These are phyloP conservation scores for Falco naumanni DNA, from an alignment of 2,797 vertebrate species.

Conservation along the genomic window DNA sequence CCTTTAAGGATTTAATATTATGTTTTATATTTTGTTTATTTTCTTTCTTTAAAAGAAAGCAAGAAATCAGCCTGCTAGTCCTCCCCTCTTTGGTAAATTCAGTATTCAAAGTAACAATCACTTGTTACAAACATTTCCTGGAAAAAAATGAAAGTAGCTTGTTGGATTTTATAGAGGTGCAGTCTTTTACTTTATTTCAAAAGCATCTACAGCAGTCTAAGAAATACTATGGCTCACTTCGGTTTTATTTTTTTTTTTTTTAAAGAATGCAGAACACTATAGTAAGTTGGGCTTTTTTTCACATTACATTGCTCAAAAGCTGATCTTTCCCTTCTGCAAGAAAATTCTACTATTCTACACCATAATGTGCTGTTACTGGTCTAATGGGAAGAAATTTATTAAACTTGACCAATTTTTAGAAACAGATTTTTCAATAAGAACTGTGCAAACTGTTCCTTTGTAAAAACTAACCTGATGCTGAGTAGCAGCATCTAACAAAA, in stretches of 20 bases:
- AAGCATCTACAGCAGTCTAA: background rate
- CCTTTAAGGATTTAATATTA: background rate
- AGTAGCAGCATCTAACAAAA: background rate
- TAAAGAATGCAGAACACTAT: background rate
- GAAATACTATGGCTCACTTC: background rate
- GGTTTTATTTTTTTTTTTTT: background rate
- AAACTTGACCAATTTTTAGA: background rate
- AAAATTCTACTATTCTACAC: background rate
- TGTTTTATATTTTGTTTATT: background rate
- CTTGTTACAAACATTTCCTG: background rate
- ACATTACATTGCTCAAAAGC: background rate
- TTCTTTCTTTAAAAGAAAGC: background rate
- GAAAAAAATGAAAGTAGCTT: background rate
- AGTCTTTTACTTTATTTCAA: background rate
- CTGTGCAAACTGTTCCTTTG: background rate
- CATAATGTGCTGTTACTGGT: background rate
- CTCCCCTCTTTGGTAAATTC: background rate
- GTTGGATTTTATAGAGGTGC: background rate
- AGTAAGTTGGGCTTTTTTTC: background rate
- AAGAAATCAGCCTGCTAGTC: background rate
- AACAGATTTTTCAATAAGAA: background rate
- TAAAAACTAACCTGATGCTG: background rate
- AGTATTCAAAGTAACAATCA: background rate
- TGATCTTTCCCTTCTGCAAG: background rate
- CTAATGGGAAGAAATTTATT: background rate